Evolutionary conservation across 2,888 invertebrate species (phyloP).

Genomic region (Brachypalpus laphriformis): DNA sequence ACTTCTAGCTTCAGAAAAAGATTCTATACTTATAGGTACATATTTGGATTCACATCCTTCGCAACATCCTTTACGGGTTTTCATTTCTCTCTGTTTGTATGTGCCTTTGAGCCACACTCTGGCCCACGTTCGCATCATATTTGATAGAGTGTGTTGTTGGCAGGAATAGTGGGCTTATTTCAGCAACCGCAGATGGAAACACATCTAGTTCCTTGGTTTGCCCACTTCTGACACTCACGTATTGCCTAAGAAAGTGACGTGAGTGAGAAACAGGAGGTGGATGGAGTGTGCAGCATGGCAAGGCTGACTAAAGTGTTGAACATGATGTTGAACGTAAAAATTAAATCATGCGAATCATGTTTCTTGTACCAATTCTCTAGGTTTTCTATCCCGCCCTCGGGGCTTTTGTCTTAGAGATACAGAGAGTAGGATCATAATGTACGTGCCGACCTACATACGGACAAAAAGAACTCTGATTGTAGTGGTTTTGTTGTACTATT

Average conservation of each 20-base stretch:
- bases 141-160: constrained; percentile 52
- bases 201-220: not conserved
- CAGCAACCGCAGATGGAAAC: constrained; percentile 31
- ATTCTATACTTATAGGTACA: not conserved
- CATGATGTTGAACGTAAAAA: constrained; percentile 49
- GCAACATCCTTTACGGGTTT: constrained; percentile 43
- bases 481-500: not conserved
- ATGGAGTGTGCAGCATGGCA: not conserved
- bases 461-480: not conserved
- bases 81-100: not conserved
- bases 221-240: constrained; percentile 39
- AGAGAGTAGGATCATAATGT: constrained; percentile 17
- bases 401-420: constrained; percentile 23
- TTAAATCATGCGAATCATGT: constrained; percentile 65
- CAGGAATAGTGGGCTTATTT: constrained; percentile 45
- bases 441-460: constrained; percentile 37
- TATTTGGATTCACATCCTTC: constrained; percentile 31
- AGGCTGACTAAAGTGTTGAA: constrained; percentile 34
- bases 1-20: not conserved
- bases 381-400: constrained; percentile 1
- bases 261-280: not conserved
- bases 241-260: constrained; percentile 45
- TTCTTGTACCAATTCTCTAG: constrained; percentile 42
- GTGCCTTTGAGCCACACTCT: constrained; percentile 30
- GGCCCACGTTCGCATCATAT: constrained; percentile 30